phyloP scores from a whole-genome alignment of 1,140 invertebrate genomes.

The Leptinotarsa lineolata region DNA sequence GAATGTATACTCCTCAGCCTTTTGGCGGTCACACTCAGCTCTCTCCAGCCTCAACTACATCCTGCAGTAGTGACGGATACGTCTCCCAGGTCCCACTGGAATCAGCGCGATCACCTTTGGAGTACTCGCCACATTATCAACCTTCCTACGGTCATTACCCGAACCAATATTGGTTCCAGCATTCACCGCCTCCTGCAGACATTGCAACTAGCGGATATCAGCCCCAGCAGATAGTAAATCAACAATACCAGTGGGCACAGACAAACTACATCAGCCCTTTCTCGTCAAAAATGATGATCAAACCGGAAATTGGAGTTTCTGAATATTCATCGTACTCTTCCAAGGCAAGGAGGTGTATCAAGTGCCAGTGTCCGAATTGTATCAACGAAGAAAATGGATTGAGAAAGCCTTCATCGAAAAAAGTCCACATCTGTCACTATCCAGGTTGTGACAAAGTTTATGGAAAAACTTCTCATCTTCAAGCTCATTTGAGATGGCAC shows the following conservation, averaged over 20 bases:
- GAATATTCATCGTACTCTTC: conserved; percentile 44
- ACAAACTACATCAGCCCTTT: conserved; percentile 44
- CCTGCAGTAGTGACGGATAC: conserved; percentile 51
- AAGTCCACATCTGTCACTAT: conserved; percentile 88
- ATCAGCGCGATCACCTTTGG: conserved; percentile 45
- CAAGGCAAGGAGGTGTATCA: conserved; percentile 51
- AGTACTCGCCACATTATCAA: conserved; percentile 53
- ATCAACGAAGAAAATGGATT: conserved; percentile 67
- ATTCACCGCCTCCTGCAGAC: conserved; percentile 52
- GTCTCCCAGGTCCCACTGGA: conserved; percentile 49
- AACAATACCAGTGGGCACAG: conserved; percentile 44
- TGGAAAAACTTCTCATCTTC: conserved; percentile 88
- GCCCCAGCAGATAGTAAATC: conserved; percentile 43
- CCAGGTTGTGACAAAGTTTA: conserved; percentile 90
- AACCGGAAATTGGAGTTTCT: conserved; percentile 40
- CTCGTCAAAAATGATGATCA: conserved; percentile 44
- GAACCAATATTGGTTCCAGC: conserved; percentile 53
- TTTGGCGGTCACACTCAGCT: conserved; percentile 43
- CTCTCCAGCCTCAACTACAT: conserved; percentile 50
- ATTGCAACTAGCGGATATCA: conserved; percentile 50
- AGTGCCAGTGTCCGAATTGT: conserved; percentile 74
- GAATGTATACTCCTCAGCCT: conserved; percentile 47
- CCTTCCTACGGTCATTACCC: conserved; percentile 43
- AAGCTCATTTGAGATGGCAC: conserved; percentile 86
- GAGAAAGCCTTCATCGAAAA: conserved; percentile 67